A percentile compares a stretch with the other conserved stretches of the same genome.
Conservation (phyloP, 2,113 vertebrate species). For the Natator depressus region DNA sequence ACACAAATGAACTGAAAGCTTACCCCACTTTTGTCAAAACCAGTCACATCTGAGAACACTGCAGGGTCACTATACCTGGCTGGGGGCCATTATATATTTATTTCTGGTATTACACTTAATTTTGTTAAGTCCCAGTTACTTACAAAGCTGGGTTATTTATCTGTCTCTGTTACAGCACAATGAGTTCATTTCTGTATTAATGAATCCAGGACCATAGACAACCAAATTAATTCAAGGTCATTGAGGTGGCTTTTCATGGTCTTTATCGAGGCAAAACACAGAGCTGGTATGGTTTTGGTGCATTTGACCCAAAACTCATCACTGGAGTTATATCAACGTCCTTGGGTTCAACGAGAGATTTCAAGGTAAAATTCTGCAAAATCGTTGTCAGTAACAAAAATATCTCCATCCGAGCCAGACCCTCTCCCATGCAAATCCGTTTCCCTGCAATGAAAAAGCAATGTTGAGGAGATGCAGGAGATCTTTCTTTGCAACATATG, state of each 20-base stretch:
- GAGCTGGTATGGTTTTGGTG: background rate
- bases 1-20: too few relatives aligned
- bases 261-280: conserved; percentile 52
- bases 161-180: background rate
- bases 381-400: conserved; percentile 70
- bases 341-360: conserved; percentile 32
- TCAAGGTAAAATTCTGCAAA: conserved; percentile 73
- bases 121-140: background rate
- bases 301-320: fast-evolving
- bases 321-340: conserved; percentile 44
- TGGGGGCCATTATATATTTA: too few relatives aligned
- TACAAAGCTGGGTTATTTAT: background rate
- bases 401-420: conserved; percentile 71
- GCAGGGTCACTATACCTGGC: too few relatives aligned
- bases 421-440: conserved; percentile 60
- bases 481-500: background rate
- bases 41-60: too few relatives aligned
- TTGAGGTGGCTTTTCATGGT: background rate
- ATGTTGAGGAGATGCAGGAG: background rate
- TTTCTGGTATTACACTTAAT: background rate
- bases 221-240: background rate
- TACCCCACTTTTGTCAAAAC: too few relatives aligned
- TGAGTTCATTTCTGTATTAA: background rate
- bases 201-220: background rate
- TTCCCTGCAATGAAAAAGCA: conserved; percentile 60